Conservation (phyloP, 2,888 invertebrate species). For the Panopea generosa region DNA sequence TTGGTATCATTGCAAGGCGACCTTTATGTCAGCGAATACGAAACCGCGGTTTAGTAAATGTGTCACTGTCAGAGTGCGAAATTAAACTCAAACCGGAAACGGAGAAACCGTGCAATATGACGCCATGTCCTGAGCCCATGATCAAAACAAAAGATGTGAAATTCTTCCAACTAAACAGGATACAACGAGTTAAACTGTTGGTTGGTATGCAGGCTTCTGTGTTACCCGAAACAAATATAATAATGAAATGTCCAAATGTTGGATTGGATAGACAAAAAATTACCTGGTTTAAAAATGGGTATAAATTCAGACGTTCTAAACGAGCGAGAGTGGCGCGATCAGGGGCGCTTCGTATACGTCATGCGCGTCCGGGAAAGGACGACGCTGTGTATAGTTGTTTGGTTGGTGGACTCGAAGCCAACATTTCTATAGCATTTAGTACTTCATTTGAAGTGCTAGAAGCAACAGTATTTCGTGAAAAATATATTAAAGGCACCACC, state of each 20-base stretch:
- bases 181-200: conserved; percentile 70
- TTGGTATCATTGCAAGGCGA: conserved; percentile 92
- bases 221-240: conserved; percentile 77
- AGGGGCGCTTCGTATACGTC: conserved; percentile 72
- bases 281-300: conserved; percentile 78
- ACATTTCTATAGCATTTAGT: conserved; percentile 72
- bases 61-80: conserved; percentile 69
- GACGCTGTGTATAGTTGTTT: conserved; percentile 79
- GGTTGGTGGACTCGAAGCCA: conserved; percentile 72
- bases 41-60: conserved; percentile 66
- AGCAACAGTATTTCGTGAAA: conserved; percentile 71
- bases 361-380: conserved; percentile 72
- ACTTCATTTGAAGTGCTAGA: conserved; percentile 71
- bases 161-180: conserved; percentile 77
- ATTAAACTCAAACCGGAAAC: conserved; percentile 65
- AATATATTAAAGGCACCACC: conserved; percentile 31
- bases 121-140: conserved; percentile 71
- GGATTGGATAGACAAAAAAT: conserved; percentile 74
- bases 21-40: conserved; percentile 89
- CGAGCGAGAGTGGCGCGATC: conserved; percentile 67
- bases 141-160: conserved; percentile 72
- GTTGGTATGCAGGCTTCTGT: conserved; percentile 78
- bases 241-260: conserved; percentile 78
- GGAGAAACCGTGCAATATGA: conserved; percentile 69
- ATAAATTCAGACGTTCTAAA: conserved; percentile 62